Base-by-base conservation (phyloP, 2,113 vertebrate species). In the Aythya baeri region DNA sequence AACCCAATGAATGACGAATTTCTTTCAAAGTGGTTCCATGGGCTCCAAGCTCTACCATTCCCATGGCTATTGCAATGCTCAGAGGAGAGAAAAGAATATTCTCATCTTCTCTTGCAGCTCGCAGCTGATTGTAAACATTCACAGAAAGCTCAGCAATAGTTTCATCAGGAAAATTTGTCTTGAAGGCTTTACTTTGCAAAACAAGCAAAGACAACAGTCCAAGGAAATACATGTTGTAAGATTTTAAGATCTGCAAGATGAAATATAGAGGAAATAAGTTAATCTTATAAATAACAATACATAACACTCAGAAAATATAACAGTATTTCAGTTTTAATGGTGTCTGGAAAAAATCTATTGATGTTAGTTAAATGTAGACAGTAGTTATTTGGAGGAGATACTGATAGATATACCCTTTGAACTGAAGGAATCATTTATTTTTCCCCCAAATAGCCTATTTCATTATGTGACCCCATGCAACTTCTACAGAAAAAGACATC, bases 31-130 rank as follows among this genome's bases (percentile, higher is more conserved):
- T 99, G 43, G 98, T 97, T 10, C 99, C 99, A 18, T 98, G 98
- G 83, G 99, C 98, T 59, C 99, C 99, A 55, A 99, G 98, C 97
- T 99, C 99, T 97, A 99, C 98, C 98, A 99, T 99, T 61, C 99
- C 99, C 97, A 99, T 97, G 20, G 98, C 98, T 62, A 99, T 96
- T 9, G 98, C 97, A 66, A 99, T 97, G 52, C 99, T 99, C 92
- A 99, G 82, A 1, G 99, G 99, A 82, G 99, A 99, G 96, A 99
- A 99, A 41, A 99, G 97, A 79, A 99, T 99, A 94, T 99, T 99
- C 84, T 99, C 99, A 93, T 99, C 99, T 83, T 98, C 98, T 70
- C 97, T 98, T 6, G 95, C 86, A 17, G 98, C 98, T 98, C 98
- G 97, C 88, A 99, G 98, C 95, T 97, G 98, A 90, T 99, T 99